Conservation (phyloP, 2,888 invertebrate species). For the Drosophila buzzatii region DNA sequence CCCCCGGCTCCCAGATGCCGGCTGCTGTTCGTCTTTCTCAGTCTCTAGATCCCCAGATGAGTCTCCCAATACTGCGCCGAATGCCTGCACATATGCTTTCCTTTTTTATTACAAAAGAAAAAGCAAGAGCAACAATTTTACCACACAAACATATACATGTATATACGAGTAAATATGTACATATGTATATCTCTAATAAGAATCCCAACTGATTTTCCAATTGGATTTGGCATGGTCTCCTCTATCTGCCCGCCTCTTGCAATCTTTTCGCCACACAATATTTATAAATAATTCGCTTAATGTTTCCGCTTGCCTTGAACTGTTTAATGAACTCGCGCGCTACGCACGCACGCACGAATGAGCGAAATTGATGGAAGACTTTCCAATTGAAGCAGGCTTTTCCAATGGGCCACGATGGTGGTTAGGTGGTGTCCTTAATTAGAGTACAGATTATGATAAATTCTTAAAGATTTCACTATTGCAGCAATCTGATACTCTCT, state of each 20-base stretch:
- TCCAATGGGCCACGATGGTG: neutral
- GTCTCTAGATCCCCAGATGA: neutral
- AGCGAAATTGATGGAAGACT: neutral
- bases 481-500: neutral
- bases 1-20: neutral
- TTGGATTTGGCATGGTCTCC: conserved; percentile 26
- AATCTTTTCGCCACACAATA: conserved; percentile 54
- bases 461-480: neutral
- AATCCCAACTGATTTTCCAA: conserved; percentile 29
- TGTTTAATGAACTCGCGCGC: conserved; percentile 70
- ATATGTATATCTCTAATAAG: neutral
- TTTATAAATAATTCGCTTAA: conserved; percentile 74
- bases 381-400: neutral
- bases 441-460: neutral
- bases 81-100: conserved; percentile 20
- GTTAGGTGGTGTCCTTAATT: neutral
- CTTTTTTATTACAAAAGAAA: conserved; percentile 39
- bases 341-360: conserved; percentile 15
- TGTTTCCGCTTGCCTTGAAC: conserved; percentile 81
- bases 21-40: neutral
- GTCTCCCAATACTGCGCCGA: neutral
- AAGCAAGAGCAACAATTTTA: conserved; percentile 16
- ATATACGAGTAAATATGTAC: neutral
- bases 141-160: neutral
- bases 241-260: conserved; percentile 7